A percentile compares a stretch with the other conserved stretches of the same genome.
phyloP scores from a whole-genome alignment of 2,113 vertebrate genomes.

The Thamnophis sirtalis region DNA sequence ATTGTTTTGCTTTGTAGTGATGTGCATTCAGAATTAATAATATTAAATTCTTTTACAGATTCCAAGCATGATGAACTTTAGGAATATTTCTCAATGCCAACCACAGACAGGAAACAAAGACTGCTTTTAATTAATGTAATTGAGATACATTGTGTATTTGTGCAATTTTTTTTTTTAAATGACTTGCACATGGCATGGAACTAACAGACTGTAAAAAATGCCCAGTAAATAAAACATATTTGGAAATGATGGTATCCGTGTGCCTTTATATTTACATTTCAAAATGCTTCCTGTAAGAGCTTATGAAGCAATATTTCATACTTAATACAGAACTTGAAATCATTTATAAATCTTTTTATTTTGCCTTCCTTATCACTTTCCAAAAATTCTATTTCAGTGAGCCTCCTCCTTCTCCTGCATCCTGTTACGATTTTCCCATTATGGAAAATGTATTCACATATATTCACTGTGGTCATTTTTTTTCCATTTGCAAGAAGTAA shows the following conservation, averaged over 20 bases:
- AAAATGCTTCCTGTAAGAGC: not conserved
- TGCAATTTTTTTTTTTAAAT: slow-evolving; percentile 17
- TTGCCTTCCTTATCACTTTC: not conserved
- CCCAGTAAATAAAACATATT: not conserved
- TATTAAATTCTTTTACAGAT: slow-evolving; percentile 57
- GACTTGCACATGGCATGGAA: slow-evolving; percentile 24
- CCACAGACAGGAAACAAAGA: not conserved
- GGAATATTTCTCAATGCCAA: not conserved
- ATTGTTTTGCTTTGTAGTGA: not conserved
- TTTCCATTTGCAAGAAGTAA: not conserved
- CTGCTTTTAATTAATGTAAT: not conserved
- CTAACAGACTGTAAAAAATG: not conserved
- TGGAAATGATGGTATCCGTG: not conserved
- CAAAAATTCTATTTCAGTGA: not conserved
- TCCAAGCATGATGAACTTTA: slow-evolving; percentile 87
- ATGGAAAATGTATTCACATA: not conserved
- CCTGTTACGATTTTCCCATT: not conserved
- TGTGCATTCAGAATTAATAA: not conserved
- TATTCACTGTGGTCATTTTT: not conserved
- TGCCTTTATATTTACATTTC: not conserved
- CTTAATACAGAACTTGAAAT: not conserved
- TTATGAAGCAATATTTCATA: not conserved
- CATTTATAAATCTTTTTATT: not conserved
- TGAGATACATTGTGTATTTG: slow-evolving; percentile 18
- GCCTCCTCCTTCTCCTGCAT: not conserved